Percentiles rank a stretch among this genome's conserved stretches.
These are phyloP conservation scores for Pan paniscus DNA, from an alignment of 2,113 vertebrate genomes.

Conservation along the genomic window DNA sequence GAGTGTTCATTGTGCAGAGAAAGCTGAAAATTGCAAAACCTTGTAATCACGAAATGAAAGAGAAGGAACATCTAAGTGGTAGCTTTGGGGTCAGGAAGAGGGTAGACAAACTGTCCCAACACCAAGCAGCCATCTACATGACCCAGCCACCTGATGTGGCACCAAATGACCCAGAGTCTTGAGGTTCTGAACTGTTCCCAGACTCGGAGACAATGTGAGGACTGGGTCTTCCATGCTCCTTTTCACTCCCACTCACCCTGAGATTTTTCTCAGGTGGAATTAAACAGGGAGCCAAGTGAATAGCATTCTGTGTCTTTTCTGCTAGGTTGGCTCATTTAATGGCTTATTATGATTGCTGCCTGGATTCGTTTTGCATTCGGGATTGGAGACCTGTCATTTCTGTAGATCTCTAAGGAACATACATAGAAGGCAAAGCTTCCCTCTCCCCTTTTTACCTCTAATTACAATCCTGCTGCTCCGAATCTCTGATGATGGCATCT, in stretches of 20 bases:
- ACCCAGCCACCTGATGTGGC: not conserved
- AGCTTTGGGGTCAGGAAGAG: not conserved
- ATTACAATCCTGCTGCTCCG: not conserved
- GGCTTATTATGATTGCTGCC: not conserved
- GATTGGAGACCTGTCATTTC: not conserved
- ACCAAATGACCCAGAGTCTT: not conserved
- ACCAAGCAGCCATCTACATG: not conserved
- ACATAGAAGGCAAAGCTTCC: not conserved
- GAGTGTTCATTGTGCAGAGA: not conserved
- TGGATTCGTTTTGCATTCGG: not conserved
- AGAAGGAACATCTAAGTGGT: not conserved
- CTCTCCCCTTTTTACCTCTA: not conserved
- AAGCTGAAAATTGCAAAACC: not conserved
- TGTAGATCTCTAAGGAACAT: not conserved
- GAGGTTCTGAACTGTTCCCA: not conserved
- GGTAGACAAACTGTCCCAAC: not conserved
- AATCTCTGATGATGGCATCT: not conserved
- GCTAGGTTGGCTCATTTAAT: not conserved
- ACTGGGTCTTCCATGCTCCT: rapidly evolving
- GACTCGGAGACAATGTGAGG: not conserved
- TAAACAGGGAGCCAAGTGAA: not conserved
- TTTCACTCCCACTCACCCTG: not conserved
- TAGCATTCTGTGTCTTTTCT: not conserved
- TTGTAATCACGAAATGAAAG: not conserved
- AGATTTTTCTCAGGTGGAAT: not conserved